Evolutionary conservation across 2,888 invertebrate species (phyloP), one percentile per base, ranked within the genome.

Genomic region (Buathra laborator): DNA sequence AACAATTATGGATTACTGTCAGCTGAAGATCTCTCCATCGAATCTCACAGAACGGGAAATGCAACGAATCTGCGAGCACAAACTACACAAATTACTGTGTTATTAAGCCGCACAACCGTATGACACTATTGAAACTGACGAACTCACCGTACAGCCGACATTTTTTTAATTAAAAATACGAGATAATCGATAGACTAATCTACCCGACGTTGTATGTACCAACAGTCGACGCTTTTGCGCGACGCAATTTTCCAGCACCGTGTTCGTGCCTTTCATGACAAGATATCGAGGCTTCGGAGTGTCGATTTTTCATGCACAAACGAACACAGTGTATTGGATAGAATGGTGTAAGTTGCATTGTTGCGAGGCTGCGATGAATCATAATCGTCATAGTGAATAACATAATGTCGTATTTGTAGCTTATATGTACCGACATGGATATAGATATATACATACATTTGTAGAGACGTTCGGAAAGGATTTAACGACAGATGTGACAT

Each of bases 361-460:
- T 78, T 70, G 19, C 48, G 53, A 44, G 62, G n/a, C 68, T 48
- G 44, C 12, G 53, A 64, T 83, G 83, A 83, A 59, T 83, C 83
- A 83, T 56, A 68, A 67, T 32, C 32, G 66, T n/a, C 2, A 67
- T 12, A 24, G 24, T 56, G 74, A 75, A 70, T 3, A 43, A 14
- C 24, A 72, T n/a, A 53, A 72, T 12, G 32, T 12, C n/a, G 37
- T 32, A 59, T 37, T n/a, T 68, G 29, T 56, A 43, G 19, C 19
- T 68, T 56, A 16, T 16, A 24, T 7, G 12, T 4, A 46, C 16
- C 44, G 32, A 24, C 24, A 24, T 9, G 68, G 9, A 43, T 53
- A 37, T 14, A 43, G 43, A 4, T 66, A 16, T 9, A 4, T 66
- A 16, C n/a, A 4, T 66, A 19, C 19, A 32, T 19, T 43, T 19